Percentiles rank a stretch among this genome's conserved stretches.
Evolutionary conservation across 2,888 invertebrate genomes (phyloP).

Genomic region (Polymixis flavicincta): DNA sequence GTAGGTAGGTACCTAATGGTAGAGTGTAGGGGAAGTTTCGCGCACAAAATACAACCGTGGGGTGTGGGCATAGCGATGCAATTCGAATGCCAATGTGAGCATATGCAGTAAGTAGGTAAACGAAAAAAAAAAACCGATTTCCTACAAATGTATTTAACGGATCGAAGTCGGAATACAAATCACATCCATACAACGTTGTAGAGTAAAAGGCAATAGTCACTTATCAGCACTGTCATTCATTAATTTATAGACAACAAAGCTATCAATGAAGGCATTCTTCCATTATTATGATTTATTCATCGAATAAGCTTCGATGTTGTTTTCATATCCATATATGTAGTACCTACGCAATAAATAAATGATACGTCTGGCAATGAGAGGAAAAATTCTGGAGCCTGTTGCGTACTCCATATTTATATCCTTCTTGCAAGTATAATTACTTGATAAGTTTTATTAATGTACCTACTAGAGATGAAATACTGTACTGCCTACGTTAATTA

Average conservation of each 20-base stretch:
- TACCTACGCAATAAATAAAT: slow-evolving; percentile 50
- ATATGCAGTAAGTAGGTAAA: neutral
- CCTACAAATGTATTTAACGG: neutral
- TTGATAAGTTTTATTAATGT: slow-evolving; percentile 34
- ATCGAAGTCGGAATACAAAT: neutral
- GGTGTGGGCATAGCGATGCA: neutral
- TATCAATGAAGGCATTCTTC: slow-evolving; percentile 55
- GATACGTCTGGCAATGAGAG: slow-evolving; percentile 46
- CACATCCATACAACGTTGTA: neutral
- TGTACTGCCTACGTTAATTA: slow-evolving; percentile 12
- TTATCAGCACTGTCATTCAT: slow-evolving; percentile 38
- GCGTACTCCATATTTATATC: slow-evolving; percentile 48
- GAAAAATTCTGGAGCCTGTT: slow-evolving; percentile 37
- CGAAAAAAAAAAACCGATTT: neutral
- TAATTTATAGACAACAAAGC: slow-evolving; percentile 43
- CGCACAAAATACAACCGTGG: too few species aligned
- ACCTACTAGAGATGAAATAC: slow-evolving; percentile 36
- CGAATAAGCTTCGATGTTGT: slow-evolving; percentile 36
- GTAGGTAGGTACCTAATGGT: too few species aligned
- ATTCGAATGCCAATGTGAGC: neutral
- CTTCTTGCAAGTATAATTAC: slow-evolving; percentile 14
- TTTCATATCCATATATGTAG: slow-evolving; percentile 1
- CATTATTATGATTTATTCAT: slow-evolving; percentile 55
- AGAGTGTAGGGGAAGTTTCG: neutral
- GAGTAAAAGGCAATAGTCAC: slow-evolving; percentile 9